Evolutionary conservation across 37 sponge, comb jelly and placozoan species (phyloP).

Genomic region (Cladorhizidae sp.): DNA sequence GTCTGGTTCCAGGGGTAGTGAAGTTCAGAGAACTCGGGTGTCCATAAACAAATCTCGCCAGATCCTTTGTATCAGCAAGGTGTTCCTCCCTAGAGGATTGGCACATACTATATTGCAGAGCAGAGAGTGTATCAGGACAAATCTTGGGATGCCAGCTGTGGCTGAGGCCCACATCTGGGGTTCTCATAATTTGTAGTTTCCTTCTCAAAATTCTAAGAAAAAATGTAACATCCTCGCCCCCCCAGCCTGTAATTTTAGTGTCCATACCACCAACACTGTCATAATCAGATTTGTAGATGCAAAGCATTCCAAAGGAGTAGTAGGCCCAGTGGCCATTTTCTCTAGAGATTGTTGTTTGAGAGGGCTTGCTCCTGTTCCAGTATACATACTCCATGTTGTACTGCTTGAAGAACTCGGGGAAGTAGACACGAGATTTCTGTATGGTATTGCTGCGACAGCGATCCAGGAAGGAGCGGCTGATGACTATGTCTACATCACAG

Average conservation of each 20-base stretch:
- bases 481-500: too few relatives aligned
- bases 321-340: constrained; percentile 73
- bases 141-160: constrained; percentile 78
- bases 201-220: constrained; percentile 47
- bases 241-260: too few relatives aligned
- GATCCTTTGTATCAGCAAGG: constrained; percentile 62
- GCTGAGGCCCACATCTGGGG: constrained; percentile 62
- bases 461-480: constrained; percentile 30
- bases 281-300: too few relatives aligned
- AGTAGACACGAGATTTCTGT: constrained; percentile 58
- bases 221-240: constrained; percentile 69
- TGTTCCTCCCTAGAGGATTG: constrained; percentile 54
- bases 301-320: constrained; percentile 81
- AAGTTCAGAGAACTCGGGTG: not conserved
- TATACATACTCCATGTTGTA: constrained; percentile 72
- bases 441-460: constrained; percentile 66
- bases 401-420: constrained; percentile 73
- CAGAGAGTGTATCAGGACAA: constrained; percentile 22
- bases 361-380: not conserved
- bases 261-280: constrained; percentile 49
- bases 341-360: constrained; percentile 13
- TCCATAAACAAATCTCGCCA: constrained; percentile 50
- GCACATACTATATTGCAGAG: constrained; percentile 48
- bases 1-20: not conserved
- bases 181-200: constrained; percentile 47